Percentiles rank a stretch among this genome's conserved stretches.
phyloP scores from a whole-genome alignment of 2,113 vertebrate genomes.

The Spea multiplicata region DNA sequence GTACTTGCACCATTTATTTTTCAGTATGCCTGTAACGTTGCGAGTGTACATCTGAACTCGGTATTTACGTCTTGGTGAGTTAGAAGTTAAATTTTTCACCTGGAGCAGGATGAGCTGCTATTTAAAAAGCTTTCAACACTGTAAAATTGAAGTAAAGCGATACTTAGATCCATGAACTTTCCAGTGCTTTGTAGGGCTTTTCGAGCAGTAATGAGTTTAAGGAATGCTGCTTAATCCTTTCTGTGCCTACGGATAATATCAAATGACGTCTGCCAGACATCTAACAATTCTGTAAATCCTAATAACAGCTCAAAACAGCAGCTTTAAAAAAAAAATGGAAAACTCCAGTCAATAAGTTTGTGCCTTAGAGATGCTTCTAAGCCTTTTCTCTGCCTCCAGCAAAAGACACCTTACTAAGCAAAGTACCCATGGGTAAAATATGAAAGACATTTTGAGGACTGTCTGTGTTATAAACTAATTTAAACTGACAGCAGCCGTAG shows the following conservation, averaged over 20 bases:
- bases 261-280: constrained; percentile 48
- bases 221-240: constrained; percentile 46
- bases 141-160: constrained; percentile 46
- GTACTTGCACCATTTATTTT: too few relatives aligned
- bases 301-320: constrained; percentile 47
- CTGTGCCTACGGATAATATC: constrained; percentile 47
- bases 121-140: constrained; percentile 46
- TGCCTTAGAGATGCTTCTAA: constrained; percentile 35
- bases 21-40: neutral
- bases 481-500: constrained; percentile 32
- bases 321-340: constrained; percentile 20
- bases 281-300: constrained; percentile 45
- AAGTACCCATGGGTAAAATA: constrained; percentile 31
- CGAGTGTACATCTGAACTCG: neutral
- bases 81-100: constrained; percentile 15
- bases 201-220: constrained; percentile 46
- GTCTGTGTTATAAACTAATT: constrained; percentile 31
- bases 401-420: constrained; percentile 36
- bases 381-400: constrained; percentile 35
- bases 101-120: constrained; percentile 8
- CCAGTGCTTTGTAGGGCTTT: constrained; percentile 42
- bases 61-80: constrained; percentile 3
- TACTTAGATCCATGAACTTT: constrained; percentile 49
- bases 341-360: constrained; percentile 44
- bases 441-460: constrained; percentile 39